phyloP scores from a whole-genome alignment of 1,140 invertebrate genomes.

The Trypoxylus dichotomus region DNA sequence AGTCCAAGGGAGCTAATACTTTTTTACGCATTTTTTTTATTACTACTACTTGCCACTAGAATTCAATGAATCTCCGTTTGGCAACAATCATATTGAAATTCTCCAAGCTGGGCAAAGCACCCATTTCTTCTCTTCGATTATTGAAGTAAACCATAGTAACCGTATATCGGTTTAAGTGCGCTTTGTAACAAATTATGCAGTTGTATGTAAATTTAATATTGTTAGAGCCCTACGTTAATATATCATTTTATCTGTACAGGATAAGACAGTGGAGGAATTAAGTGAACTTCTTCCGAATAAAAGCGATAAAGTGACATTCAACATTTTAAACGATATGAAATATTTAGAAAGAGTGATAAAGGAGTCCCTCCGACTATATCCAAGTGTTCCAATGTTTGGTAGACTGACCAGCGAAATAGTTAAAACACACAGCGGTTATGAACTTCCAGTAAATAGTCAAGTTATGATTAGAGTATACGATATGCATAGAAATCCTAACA shows the following conservation, averaged over 20 bases:
- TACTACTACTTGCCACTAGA: no score
- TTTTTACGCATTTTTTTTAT: no score
- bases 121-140: no score
- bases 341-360: conserved; percentile 58
- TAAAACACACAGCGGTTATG: background rate
- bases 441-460: conserved; percentile 29
- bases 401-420: conserved; percentile 55
- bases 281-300: background rate
- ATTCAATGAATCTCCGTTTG: no score
- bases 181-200: no score
- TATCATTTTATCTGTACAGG: conserved; percentile 36
- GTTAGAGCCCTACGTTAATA: no score
- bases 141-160: no score
- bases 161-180: no score
- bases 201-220: no score
- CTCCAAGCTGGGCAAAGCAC: no score
- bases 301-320: conserved; percentile 49
- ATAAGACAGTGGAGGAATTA: background rate
- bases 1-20: no score
- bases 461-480: conserved; percentile 26
- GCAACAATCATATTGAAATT: no score
- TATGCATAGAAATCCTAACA: conserved; percentile 29
- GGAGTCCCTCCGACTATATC: conserved; percentile 53
- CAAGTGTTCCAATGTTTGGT: conserved; percentile 63
- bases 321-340: conserved; percentile 50